These are phyloP conservation scores for Ivindomyrus marchei DNA, from an alignment of 2,113 vertebrate species.

Conservation along the genomic window DNA sequence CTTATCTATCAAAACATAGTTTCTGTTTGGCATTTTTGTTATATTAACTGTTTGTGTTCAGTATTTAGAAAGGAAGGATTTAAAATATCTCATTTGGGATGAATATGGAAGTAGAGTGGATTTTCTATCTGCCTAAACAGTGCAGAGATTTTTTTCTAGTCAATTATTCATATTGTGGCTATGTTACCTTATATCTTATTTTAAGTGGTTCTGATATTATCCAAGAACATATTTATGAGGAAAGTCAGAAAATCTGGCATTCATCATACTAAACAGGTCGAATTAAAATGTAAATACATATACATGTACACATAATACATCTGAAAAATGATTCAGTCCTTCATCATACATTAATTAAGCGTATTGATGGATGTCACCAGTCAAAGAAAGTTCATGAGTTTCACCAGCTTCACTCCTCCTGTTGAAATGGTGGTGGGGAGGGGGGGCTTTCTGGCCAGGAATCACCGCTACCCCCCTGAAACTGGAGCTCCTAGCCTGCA, in stretches of 20 bases:
- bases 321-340: neutral
- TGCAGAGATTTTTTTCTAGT: neutral
- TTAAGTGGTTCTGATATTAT: neutral
- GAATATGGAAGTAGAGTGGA: neutral
- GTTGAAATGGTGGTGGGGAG: neutral
- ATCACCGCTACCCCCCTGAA: neutral
- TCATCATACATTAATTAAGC: neutral
- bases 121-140: neutral
- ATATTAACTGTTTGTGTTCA: neutral
- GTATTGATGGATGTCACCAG: neutral
- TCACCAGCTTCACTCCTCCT: neutral
- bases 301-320: neutral
- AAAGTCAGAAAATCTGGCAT: neutral
- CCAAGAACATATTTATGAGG: neutral
- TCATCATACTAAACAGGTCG: neutral
- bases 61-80: neutral
- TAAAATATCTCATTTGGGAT: neutral
- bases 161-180: neutral
- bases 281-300: neutral
- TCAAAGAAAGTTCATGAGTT: neutral
- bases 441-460: neutral
- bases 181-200: neutral
- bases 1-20: neutral
- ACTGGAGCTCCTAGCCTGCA: neutral
- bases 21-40: neutral